Base-by-base conservation (phyloP, 2,888 invertebrate species). In the Brachypalpus laphriformis region DNA sequence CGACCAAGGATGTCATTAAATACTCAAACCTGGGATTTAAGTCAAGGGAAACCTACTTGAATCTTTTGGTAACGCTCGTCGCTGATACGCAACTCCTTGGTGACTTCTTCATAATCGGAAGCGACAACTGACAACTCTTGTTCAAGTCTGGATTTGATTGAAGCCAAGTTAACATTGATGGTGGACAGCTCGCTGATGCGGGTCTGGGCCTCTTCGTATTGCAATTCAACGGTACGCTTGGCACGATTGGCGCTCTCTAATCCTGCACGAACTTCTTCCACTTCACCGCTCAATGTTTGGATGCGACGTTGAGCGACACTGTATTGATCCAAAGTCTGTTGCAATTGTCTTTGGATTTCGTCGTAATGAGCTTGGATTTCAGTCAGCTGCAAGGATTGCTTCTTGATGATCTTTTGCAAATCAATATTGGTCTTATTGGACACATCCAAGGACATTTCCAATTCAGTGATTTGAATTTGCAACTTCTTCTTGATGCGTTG, bases 401-500 rank as follows among this genome's bases (percentile, higher is more conserved):
- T 98, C 95, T 99, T 99, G 94, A 98, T 96, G 91, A 97, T 97
- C 95, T 98, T 98, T 93, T 98, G 98, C 92, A 98, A 94, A 92
- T 98, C 98, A 91, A 98, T 96, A 94, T 98, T 98, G 93, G 96
- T 98, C 94, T 99, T 98, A 95, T 99, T 99, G 93, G 98, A 97
- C 89, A 98, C 97, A 93, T 99, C 99, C 93, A 99, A 95, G 74
- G 98, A 97, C 94, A 98, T 95, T 93, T 98, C 98, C 91, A 99
- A 94, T 93, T 99, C 98, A 89, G 98, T 98, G 93, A 99, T 98
- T 91, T 98, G 98, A 92, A 98, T 97, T 93, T 98, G 98, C 92
- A 98, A 94, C 96, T 99, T 99, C 98, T 99, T 99, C 96, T 98
- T 98, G 94, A 99, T 97, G 93, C 98, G 97, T 88, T 95, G 95